phyloP scores from a whole-genome alignment of 2,888 invertebrate genomes.

The Aleiodes testaceus region DNA sequence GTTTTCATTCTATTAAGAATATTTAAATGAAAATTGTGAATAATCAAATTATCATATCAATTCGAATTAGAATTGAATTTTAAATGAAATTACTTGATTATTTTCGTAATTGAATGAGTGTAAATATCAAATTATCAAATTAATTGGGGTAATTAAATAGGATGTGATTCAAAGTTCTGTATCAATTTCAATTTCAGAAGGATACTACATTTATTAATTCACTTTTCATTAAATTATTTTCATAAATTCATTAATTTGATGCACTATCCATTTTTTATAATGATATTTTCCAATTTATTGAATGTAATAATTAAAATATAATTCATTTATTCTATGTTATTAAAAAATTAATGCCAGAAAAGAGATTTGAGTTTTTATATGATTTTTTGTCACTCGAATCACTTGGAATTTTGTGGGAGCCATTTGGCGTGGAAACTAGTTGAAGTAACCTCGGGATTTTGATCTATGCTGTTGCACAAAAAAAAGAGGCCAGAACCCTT shows the following conservation, averaged over 20 bases:
- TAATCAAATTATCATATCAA: too few species aligned
- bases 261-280: background rate
- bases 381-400: background rate
- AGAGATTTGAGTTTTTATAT: background rate
- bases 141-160: too few species aligned
- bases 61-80: too few species aligned
- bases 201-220: too few species aligned
- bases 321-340: background rate
- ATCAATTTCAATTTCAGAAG: too few species aligned
- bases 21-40: background rate
- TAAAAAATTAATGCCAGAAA: background rate
- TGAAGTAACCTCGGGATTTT: constrained; percentile 7
- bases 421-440: constrained; percentile 3
- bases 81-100: too few species aligned
- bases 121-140: too few species aligned
- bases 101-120: too few species aligned
- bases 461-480: constrained; percentile 23
- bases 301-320: background rate
- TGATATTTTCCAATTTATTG: background rate
- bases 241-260: background rate
- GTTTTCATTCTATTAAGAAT: too few species aligned
- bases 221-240: too few species aligned
- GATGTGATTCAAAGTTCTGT: too few species aligned
- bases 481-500: constrained; percentile 29
- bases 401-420: constrained; percentile 3